Evolutionary conservation across 2,888 invertebrate species (phyloP).

Genomic region (Molanna angustata): DNA sequence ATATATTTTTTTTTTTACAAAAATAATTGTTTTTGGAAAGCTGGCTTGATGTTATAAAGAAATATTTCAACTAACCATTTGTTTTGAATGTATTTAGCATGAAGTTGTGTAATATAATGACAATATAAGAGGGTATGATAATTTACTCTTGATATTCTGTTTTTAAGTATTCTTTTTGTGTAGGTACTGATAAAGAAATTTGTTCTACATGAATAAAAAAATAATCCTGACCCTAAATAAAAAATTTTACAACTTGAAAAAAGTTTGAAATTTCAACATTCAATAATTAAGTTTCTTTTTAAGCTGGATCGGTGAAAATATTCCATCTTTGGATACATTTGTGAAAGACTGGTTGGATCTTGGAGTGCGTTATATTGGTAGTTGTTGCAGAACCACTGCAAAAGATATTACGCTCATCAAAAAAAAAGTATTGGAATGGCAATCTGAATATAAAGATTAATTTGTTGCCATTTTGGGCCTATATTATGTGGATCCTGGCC

Average conservation of each 20-base stretch:
- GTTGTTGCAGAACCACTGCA: slow-evolving; percentile 76
- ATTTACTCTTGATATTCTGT: too few relatives aligned
- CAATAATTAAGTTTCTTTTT: slow-evolving; percentile 36
- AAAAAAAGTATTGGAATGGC: slow-evolving; percentile 45
- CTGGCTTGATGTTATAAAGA: not conserved
- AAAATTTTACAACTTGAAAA: not conserved
- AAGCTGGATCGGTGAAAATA: slow-evolving; percentile 56
- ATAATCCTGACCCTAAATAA: too few relatives aligned
- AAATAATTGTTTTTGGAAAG: not conserved
- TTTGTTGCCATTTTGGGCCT: too few relatives aligned
- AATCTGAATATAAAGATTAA: not conserved
- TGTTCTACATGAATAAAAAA: not conserved
- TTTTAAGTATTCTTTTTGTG: too few relatives aligned
- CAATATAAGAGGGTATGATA: too few relatives aligned
- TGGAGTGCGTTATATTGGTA: slow-evolving; percentile 75
- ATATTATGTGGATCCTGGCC: too few relatives aligned
- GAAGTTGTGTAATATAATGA: not conserved
- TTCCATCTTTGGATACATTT: slow-evolving; percentile 49
- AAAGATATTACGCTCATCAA: slow-evolving; percentile 63
- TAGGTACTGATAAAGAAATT: too few relatives aligned
- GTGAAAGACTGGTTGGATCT: slow-evolving; percentile 66
- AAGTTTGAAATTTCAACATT: not conserved
- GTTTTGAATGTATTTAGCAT: not conserved
- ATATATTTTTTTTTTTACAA: too few relatives aligned
- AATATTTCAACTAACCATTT: not conserved